Percentiles rank a stretch among this genome's conserved stretches.
phyloP scores from a whole-genome alignment of 2,888 invertebrate genomes.

The Drosophila pegasa region DNA sequence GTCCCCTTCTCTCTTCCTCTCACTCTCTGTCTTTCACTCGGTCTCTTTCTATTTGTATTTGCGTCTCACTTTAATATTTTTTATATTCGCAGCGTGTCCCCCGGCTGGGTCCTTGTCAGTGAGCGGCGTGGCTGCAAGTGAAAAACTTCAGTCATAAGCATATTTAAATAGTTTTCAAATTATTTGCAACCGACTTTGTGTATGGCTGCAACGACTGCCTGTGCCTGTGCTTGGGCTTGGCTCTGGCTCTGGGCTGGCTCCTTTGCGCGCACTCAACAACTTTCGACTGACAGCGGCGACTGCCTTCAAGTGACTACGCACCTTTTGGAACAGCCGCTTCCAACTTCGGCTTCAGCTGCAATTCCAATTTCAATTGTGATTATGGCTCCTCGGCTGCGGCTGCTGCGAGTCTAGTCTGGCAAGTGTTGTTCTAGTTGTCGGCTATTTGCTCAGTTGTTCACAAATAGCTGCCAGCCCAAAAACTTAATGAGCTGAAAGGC shows the following conservation, averaged over 20 bases:
- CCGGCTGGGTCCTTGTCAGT: slow-evolving; percentile 25
- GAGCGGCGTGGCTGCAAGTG: slow-evolving; percentile 42
- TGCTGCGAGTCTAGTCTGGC: slow-evolving; percentile 11
- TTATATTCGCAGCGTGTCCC: not conserved
- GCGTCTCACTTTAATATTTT: not conserved
- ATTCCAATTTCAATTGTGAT: slow-evolving; percentile 31
- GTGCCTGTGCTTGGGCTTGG: not conserved
- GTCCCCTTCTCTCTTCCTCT: not conserved
- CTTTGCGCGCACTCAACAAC: slow-evolving; percentile 22
- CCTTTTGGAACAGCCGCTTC: slow-evolving; percentile 45
- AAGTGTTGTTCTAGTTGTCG: not conserved
- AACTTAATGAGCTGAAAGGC: slow-evolving; percentile 84
- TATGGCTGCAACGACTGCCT: not conserved
- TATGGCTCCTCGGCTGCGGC: slow-evolving; percentile 23
- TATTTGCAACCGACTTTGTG: slow-evolving; percentile 31
- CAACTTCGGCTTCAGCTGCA: slow-evolving; percentile 18
- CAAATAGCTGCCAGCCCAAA: slow-evolving; percentile 85
- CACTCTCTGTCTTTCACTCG: not conserved
- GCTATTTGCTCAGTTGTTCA: slow-evolving; percentile 84
- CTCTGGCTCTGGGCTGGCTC: not conserved
- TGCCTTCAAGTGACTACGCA: slow-evolving; percentile 68
- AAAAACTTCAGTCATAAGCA: slow-evolving; percentile 60
- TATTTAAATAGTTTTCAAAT: slow-evolving; percentile 69
- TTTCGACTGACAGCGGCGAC: slow-evolving; percentile 51
- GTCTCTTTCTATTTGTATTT: slow-evolving; percentile 2